phyloP scores from a whole-genome alignment of 2,797 vertebrate species.

The Chrysolophus pictus region DNA sequence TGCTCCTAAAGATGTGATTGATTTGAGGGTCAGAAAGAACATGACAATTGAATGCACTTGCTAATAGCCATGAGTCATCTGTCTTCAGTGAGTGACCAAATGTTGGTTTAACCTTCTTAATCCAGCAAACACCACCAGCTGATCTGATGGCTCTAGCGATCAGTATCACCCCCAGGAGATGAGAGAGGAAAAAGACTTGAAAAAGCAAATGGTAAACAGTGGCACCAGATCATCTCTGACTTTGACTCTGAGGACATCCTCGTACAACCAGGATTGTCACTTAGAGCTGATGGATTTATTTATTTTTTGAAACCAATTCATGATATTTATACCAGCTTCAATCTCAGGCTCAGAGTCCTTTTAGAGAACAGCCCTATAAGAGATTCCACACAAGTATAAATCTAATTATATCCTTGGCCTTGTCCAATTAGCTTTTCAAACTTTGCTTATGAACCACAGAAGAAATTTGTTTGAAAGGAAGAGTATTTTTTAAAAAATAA shows the following conservation, averaged over 20 bases:
- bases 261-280: not conserved
- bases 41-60: not conserved
- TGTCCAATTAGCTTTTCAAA: conserved; percentile 43
- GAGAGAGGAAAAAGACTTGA: not conserved
- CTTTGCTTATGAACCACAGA: conserved; percentile 6
- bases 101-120: conserved; percentile 16
- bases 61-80: not conserved
- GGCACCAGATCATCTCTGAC: not conserved
- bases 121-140: not conserved
- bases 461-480: conserved; percentile 29
- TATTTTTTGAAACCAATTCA: not conserved
- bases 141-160: not conserved
- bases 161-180: not conserved
- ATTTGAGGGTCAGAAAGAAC: not conserved
- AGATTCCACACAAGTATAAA: not conserved
- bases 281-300: not conserved
- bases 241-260: not conserved
- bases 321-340: not conserved
- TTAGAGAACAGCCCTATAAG: not conserved
- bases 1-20: not conserved
- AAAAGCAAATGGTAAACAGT: not conserved
- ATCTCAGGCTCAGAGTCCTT: not conserved
- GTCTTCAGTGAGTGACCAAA: not conserved
- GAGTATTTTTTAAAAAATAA: conserved; percentile 40
- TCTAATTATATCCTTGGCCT: conserved; percentile 43